Conservation (phyloP, 2,888 invertebrate genomes). For the Choristoneura rosaceana region DNA sequence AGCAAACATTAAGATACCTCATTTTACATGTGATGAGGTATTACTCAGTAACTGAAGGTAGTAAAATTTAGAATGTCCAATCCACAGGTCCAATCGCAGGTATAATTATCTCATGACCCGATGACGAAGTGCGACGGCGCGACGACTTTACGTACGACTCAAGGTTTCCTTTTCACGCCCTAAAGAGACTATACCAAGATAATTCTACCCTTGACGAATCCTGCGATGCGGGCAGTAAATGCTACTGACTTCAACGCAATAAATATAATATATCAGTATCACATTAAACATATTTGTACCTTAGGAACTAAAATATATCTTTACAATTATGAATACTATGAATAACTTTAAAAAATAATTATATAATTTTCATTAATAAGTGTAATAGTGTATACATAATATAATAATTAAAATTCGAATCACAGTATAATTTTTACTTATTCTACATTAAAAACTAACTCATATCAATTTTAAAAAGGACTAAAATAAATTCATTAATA, state of each 20-base stretch:
- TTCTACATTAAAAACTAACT: not conserved
- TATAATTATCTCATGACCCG: too few species aligned
- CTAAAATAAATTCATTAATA: not conserved
- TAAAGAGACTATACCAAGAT: not conserved
- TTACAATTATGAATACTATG: not conserved
- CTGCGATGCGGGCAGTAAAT: not conserved
- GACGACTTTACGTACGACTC: not conserved
- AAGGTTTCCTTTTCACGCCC: not conserved
- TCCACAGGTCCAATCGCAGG: too few species aligned
- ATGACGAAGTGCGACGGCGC: too few species aligned
- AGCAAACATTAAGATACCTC: not conserved
- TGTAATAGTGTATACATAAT: not conserved
- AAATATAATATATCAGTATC: conserved; percentile 53
- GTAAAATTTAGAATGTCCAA: too few species aligned
- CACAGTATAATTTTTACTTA: conserved; percentile 8
- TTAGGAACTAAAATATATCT: conserved; percentile 28
- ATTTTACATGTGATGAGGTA: not conserved
- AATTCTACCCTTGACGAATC: not conserved
- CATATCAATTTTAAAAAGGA: not conserved
- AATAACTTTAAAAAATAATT: not conserved
- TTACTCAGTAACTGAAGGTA: too few species aligned
- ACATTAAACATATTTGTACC: conserved; percentile 73
- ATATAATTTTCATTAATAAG: not conserved
- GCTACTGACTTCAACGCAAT: not conserved
- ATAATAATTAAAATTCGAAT: conserved; percentile 3